These are phyloP conservation scores for Leucopsar rothschildi DNA, from an alignment of 2,113 vertebrate species.

Conservation along the genomic window DNA sequence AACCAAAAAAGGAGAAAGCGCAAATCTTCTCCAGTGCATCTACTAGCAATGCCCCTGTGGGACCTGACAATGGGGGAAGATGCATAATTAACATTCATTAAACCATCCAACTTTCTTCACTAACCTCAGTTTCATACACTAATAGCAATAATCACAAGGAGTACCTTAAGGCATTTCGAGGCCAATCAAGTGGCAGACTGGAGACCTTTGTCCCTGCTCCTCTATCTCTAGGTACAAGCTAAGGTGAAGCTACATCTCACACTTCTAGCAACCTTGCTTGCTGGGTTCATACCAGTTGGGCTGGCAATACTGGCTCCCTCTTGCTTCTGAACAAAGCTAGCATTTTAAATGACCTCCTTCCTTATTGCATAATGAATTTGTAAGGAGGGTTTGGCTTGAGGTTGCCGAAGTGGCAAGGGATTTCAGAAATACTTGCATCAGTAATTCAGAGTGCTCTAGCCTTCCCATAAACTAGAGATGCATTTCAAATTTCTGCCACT, in stretches of 20 bases:
- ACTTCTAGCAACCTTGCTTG: not conserved
- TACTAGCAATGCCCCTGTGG: not conserved
- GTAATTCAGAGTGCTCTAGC: not conserved
- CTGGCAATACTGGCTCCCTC: accelerated
- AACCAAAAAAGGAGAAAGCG: not conserved
- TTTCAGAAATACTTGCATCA: not conserved
- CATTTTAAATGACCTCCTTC: not conserved
- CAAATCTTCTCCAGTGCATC: not conserved
- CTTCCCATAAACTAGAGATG: not conserved
- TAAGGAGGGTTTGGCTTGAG: not conserved
- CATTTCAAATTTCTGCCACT: not conserved
- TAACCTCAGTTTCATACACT: not conserved
- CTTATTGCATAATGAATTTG: not conserved
- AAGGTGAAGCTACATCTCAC: not conserved
- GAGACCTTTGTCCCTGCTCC: not conserved
- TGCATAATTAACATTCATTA: not conserved
- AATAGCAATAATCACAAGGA: not conserved
- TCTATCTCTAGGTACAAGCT: not conserved
- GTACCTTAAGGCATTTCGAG: not conserved
- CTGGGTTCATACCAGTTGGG: not conserved
- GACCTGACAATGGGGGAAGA: not conserved
- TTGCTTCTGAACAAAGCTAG: accelerated
- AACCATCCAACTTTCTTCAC: not conserved
- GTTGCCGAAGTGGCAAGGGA: not conserved
- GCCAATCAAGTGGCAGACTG: not conserved